These are phyloP conservation scores for Bos javanicus DNA, from an alignment of 2,113 vertebrate species.

Conservation along the genomic window DNA sequence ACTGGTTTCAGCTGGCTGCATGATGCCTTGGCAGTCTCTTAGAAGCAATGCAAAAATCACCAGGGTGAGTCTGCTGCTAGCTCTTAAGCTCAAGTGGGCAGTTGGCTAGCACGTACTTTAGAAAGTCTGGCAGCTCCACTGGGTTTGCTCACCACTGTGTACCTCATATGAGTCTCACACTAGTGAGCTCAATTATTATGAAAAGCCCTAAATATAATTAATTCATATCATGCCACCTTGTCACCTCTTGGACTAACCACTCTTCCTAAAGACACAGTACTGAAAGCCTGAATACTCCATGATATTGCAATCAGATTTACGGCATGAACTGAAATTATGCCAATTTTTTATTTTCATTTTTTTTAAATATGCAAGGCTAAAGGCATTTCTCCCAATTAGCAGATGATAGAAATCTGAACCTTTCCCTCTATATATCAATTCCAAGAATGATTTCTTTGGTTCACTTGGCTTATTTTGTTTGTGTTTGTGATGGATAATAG, in stretches of 20 bases:
- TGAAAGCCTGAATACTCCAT: neutral
- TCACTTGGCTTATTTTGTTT: neutral
- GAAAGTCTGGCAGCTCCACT: slow-evolving; percentile 62
- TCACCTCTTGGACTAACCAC: slow-evolving; percentile 59
- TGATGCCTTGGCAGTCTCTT: neutral
- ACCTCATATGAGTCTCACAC: neutral
- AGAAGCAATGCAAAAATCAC: slow-evolving; percentile 59
- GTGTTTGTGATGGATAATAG: neutral
- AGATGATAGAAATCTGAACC: neutral
- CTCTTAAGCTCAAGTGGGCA: slow-evolving; percentile 62
- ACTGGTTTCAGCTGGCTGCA: slow-evolving; percentile 53
- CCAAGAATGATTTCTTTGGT: neutral
- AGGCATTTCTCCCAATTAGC: neutral
- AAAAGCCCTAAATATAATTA: slow-evolving; percentile 68
- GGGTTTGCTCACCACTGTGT: slow-evolving; percentile 57
- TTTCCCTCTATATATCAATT: neutral
- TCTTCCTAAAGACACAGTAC: slow-evolving; percentile 36
- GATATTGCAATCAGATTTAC: slow-evolving; percentile 10
- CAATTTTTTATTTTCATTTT: neutral
- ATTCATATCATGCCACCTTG: slow-evolving; percentile 39
- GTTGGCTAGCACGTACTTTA: slow-evolving; percentile 67
- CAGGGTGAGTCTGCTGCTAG: slow-evolving; percentile 67
- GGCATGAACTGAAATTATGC: slow-evolving; percentile 19
- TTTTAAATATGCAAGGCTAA: neutral
- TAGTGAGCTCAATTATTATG: neutral